Conservation (phyloP, 2,797 vertebrate genomes). For the Channallabes apus region DNA sequence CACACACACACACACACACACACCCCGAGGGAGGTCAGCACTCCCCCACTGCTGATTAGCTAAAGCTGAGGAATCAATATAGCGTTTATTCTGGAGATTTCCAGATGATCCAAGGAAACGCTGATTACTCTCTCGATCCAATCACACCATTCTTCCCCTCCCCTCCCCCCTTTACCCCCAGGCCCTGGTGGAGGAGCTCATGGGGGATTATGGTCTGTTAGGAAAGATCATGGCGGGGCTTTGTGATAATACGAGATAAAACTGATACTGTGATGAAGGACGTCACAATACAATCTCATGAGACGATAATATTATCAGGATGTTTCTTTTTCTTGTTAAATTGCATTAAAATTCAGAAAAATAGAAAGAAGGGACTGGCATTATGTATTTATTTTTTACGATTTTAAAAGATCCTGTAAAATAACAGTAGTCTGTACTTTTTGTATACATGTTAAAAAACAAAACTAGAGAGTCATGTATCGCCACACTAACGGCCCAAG, state of each 20-base stretch:
- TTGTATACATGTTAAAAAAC: too few relatives aligned
- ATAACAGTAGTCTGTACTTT: too few relatives aligned
- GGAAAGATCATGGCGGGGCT: neutral
- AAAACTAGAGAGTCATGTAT: too few relatives aligned
- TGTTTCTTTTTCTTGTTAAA: neutral
- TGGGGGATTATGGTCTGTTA: too few relatives aligned
- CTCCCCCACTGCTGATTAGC: slow-evolving; percentile 4
- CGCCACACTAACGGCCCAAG: too few relatives aligned
- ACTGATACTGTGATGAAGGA: neutral
- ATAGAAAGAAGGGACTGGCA: neutral
- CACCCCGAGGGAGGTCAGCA: neutral
- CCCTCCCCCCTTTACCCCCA: neutral
- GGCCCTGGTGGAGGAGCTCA: too few relatives aligned
- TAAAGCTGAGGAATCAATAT: slow-evolving; percentile 13
- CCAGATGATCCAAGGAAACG: neutral
- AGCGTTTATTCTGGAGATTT: neutral
- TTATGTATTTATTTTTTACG: neutral
- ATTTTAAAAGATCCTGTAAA: neutral
- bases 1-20: slow-evolving; percentile 4
- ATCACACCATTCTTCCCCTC: neutral
- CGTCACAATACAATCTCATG: neutral
- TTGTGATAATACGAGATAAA: neutral
- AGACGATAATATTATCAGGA: neutral
- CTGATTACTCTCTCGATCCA: neutral
- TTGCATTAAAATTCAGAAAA: neutral